Percentiles rank a stretch among this genome's conserved stretches.
These are phyloP conservation scores for Eucriotettix oculatus DNA, from an alignment of 2,888 invertebrate genomes.

Conservation along the genomic window DNA sequence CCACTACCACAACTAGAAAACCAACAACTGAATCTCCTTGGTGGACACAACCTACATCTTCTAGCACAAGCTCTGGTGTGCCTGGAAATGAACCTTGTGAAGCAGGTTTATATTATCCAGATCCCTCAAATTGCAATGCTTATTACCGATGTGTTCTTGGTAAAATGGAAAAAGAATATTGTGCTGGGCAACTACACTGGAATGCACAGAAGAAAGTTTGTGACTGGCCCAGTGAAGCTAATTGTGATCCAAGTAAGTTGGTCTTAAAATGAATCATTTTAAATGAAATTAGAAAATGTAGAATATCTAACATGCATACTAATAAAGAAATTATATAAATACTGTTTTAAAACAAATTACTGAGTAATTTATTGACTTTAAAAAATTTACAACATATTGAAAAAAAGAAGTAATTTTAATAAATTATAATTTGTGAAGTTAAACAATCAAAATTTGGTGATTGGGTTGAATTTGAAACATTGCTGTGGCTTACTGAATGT, in stretches of 20 bases:
- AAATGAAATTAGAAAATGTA: too few relatives aligned
- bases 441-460: too few relatives aligned
- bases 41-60: conserved; percentile 16
- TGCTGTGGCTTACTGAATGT: too few relatives aligned
- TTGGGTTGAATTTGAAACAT: too few relatives aligned
- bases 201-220: conserved; percentile 46
- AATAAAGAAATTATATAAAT: too few relatives aligned
- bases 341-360: too few relatives aligned
- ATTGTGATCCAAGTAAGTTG: conserved; percentile 33
- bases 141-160: conserved; percentile 65
- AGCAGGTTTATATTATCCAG: conserved; percentile 33
- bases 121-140: conserved; percentile 51
- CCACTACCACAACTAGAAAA: conserved; percentile 12
- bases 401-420: too few relatives aligned
- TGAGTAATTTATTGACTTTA: too few relatives aligned
- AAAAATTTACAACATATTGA: too few relatives aligned
- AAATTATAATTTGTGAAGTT: too few relatives aligned
- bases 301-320: too few relatives aligned
- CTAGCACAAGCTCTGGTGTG: conserved; percentile 25
- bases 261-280: background rate
- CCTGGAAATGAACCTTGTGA: conserved; percentile 33
- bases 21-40: conserved; percentile 13
- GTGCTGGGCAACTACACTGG: conserved; percentile 72
- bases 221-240: conserved; percentile 65
- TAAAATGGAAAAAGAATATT: conserved; percentile 49